Evolutionary conservation across 2,888 invertebrate species (phyloP), one percentile per base, ranked within the genome.

Genomic region (Clivina fossor): DNA sequence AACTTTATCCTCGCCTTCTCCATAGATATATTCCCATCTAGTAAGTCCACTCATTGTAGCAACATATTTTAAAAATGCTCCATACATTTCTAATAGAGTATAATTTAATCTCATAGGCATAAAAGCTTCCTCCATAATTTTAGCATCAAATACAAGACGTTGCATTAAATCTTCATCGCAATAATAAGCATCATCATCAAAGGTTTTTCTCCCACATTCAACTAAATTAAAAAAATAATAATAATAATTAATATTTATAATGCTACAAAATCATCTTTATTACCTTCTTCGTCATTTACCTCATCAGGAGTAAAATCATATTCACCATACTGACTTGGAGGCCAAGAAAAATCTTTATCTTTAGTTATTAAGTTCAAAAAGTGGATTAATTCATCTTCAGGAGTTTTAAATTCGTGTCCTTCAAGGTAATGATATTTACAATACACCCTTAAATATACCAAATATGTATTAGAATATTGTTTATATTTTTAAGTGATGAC

Each of bases 11-110:
- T 75, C 72, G 58, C 74, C 76, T 64, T 83, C 84, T 13, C 78
- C 81, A 55, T 78, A 78, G 37, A 87, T 81, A 62, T 87, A 85
- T 70, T 92, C 88, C 92, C 93, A 93, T 48, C 93, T 78, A 0
- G 93, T 92, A 1, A 94, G 74, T 0, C 94, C 94, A 67, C 92
- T 92, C 71, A 93, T 88, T 0, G 94, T 93, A 0, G 92, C 88
- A 18, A 93, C 85, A 70, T 91, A 93, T 37, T 91, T 79, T 13
- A 91, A 74, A 33, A 84, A 85, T 2, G 88, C 87, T 60, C 87
- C 85, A 66, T 89, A 92, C 35, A 75, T 73, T 51, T 84, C 81
- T 2, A 59, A 59, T 13, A 75, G 71, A 0, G 74, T 69, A 38
- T 74, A 76, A 4, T 78, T 76, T 55, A 75, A 76, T n/a, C 69